A percentile compares a stretch with the other conserved stretches of the same genome.
These are phyloP conservation scores for Paraplagusia blochii DNA, from an alignment of 2,113 vertebrate species.

Conservation along the genomic window DNA sequence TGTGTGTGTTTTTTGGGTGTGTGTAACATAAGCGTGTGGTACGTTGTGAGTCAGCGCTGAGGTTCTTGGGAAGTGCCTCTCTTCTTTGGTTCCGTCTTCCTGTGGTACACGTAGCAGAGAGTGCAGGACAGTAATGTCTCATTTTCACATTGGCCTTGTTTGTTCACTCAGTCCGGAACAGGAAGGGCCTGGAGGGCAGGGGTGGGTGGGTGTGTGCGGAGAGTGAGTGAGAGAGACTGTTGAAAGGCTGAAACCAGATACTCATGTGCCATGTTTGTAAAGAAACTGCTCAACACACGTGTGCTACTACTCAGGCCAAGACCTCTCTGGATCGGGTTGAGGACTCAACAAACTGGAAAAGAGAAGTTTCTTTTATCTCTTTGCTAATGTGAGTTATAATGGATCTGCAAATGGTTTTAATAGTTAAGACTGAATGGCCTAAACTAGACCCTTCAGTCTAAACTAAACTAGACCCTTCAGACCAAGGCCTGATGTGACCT, in stretches of 20 bases:
- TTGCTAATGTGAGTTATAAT: too few relatives aligned
- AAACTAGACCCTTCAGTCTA: too few relatives aligned
- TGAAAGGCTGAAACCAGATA: constrained; percentile 61
- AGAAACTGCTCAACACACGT: constrained; percentile 28
- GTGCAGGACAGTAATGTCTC: constrained; percentile 53
- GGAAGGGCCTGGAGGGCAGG: constrained; percentile 67
- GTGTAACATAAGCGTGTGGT: constrained; percentile 16
- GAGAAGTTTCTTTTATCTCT: too few relatives aligned
- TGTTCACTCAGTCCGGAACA: constrained; percentile 72
- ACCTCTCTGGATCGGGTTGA: too few relatives aligned
- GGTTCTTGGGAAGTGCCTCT: constrained; percentile 33
- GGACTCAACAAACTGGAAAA: too few relatives aligned
- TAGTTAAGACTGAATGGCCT: too few relatives aligned
- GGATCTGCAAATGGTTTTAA: too few relatives aligned
- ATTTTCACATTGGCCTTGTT: constrained; percentile 72
- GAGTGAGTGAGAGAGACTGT: constrained; percentile 17
- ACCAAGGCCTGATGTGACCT: too few relatives aligned
- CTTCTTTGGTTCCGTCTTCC: constrained; percentile 41
- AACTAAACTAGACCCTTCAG: too few relatives aligned
- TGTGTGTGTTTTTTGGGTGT: constrained; percentile 12
- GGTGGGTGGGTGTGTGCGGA: constrained; percentile 23
- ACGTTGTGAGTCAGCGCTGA: constrained; percentile 23
- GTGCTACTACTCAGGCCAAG: constrained; percentile 6
- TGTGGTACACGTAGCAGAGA: constrained; percentile 54
- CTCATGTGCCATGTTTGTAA: constrained; percentile 37